Evolutionary conservation across 2,888 invertebrate species (phyloP), one percentile per base, ranked within the genome.

Genomic region (Spialia ferax): DNA sequence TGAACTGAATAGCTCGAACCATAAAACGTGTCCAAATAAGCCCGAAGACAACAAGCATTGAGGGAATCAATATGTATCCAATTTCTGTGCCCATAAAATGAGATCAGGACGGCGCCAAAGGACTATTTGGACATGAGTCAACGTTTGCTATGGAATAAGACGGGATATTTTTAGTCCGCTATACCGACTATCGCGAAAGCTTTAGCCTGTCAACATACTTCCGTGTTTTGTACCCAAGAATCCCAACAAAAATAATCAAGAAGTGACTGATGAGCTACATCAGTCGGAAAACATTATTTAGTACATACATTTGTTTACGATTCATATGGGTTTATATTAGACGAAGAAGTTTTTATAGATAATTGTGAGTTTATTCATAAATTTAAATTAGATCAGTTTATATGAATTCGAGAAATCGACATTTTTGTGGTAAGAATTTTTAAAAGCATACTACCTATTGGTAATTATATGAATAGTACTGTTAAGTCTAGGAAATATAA

Each of bases 81-180:
- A 38, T 65, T 59, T 38, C 50, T 23, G 23, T 8, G 5, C 48
- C 15, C 35, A 35, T 26, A 32, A 50, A 65, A 65, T 52, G 38
- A 65, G 35, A 48, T 50, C 22, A 38, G 22, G 5, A 38, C 18
- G 57, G 50, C 56, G 63, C 64, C 56, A 64, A 20, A 65, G 38
- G 29, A 18, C 57, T 57, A 26, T 52, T 59, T 50, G 65, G 59
- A 35, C 23, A 52, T 65, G 65, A 65, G 35, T 65, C 65, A 65
- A 48, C 56, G 55, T 56, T 56, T 52, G 18, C 48, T n/a, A 18
- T 10, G 35, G 29, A 38, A 59, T 64, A 35, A 32, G 29, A 64
- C 35, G 32, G 56, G 52, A 32, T 64, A 57, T 63, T 50, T 32
- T 60, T 59, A 60, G 45, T 10, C 38, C 62, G 45, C 22, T 48